Base-by-base conservation (phyloP, 35 echinoderm and acorn worm species). In the Strongylocentrotus purpuratus region DNA sequence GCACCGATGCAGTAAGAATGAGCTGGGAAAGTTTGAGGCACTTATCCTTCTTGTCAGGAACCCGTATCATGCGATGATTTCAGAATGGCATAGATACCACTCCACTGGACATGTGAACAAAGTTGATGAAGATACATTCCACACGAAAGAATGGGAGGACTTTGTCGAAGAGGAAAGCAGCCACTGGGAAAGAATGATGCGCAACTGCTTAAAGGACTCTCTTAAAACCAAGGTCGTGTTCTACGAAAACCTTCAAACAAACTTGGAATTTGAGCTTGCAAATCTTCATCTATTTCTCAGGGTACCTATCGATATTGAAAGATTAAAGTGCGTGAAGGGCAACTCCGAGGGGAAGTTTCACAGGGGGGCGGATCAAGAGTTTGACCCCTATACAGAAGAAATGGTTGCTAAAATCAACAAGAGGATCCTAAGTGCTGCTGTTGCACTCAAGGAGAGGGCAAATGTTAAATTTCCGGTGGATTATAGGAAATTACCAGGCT, bases 171-270 rank as follows among this genome's bases (percentile, higher is more conserved):
- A 93, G 31, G 91, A 93, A 58, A 93, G 91, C 28, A 93, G 45
- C 41, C 91, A 93, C 7, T 93, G 91, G 91, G 91, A 93, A n/a
- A 93, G 48, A 58, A 93, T 93, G 91, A 93, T 58, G 91, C 45
- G 48, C 11, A 93, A 93, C 91, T 93, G 91, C 28, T 93, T 93
- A 12, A 93, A 47, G n/a, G 46, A 93, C 31, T 48, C n/a, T n/a
- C 45, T 31, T 4, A 46, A 45, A 14, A 47, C 45, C 2, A 33
- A 4, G 32, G 91, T 93, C 48, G 48, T 93, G 17, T 93, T 93
- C 91, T 93, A 93, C 31, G 91, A 93, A 58, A 93, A 48, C 48
- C 91, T 93, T 58, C 91, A 50, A 28, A 28, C 45, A 20, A 58
- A 93, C 46, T 7, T 93, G n/a, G 45, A 46, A 46, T 1, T 25